Percentiles rank a stretch among this genome's conserved stretches.
Evolutionary conservation across 2,113 vertebrate species (phyloP).

Genomic region (Entosphenus tridentatus): DNA sequence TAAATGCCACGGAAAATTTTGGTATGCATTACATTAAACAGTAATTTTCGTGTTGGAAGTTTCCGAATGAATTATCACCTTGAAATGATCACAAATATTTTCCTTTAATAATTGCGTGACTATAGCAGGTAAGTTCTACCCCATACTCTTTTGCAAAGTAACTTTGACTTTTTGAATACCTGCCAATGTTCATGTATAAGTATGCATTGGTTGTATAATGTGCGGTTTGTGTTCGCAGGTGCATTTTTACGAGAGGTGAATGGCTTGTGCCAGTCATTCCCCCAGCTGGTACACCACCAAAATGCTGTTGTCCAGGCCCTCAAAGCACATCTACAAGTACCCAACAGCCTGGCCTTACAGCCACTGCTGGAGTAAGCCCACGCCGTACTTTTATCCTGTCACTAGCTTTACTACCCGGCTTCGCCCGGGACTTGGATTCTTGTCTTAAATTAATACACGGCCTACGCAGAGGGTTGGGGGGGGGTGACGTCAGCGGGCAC

Average conservation of each 20-base stretch:
- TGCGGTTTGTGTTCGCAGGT: constrained; percentile 22
- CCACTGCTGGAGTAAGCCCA: constrained; percentile 67
- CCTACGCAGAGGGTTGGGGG: no score
- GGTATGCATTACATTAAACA: constrained; percentile 28
- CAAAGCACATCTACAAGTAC: constrained; percentile 49
- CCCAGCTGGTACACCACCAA: constrained; percentile 83
- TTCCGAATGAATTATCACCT: neutral
- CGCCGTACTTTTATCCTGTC: neutral
- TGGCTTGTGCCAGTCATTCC: constrained; percentile 72
- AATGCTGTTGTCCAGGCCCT: constrained; percentile 46
- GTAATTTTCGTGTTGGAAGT: neutral
- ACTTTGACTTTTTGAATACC: no score
- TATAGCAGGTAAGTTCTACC: no score
- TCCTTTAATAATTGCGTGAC: no score
- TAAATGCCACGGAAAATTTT: constrained; percentile 72
- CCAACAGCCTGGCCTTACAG: constrained; percentile 54
- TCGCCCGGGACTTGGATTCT: no score
- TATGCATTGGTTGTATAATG: no score
- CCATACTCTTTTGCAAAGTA: no score
- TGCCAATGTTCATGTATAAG: no score
- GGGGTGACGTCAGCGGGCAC: no score
- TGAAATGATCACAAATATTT: no score
- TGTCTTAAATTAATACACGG: no score
- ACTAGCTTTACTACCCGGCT: no score
- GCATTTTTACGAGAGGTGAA: constrained; percentile 55